A percentile compares a stretch with the other conserved stretches of the same genome.
These are phyloP conservation scores for Anoplius nigerrimus DNA, from an alignment of 2,888 invertebrate genomes.

Conservation along the genomic window DNA sequence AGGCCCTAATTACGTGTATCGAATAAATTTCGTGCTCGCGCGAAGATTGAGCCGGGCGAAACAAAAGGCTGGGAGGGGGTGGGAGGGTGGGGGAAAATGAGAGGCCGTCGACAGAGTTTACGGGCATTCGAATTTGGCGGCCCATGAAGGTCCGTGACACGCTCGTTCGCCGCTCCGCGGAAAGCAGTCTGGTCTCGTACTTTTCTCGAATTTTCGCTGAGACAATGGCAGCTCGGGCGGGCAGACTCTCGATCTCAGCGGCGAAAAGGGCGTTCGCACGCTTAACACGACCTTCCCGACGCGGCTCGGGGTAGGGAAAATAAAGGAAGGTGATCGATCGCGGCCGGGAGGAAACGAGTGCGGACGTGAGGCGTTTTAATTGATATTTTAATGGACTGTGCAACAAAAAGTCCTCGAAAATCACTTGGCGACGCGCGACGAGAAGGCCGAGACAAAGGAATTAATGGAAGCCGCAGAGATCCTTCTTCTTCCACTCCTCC, in stretches of 20 bases:
- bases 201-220: constrained; percentile 38
- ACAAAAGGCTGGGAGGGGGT: too few species aligned
- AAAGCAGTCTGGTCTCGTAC: neutral
- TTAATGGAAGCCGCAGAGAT: constrained; percentile 72
- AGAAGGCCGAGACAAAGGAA: constrained; percentile 70
- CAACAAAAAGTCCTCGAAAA: constrained; percentile 62
- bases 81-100: too few species aligned
- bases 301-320: constrained; percentile 43
- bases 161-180: neutral
- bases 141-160: neutral
- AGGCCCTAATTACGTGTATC: too few species aligned
- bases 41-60: too few species aligned
- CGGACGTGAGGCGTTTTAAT: constrained; percentile 57
- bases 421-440: constrained; percentile 60
- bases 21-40: too few species aligned
- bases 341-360: constrained; percentile 25
- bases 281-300: constrained; percentile 31
- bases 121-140: neutral
- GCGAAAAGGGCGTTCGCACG: constrained; percentile 42
- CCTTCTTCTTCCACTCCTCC: constrained; percentile 49
- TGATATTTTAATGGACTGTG: constrained; percentile 73
- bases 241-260: constrained; percentile 49
- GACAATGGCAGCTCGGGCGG: constrained; percentile 42
- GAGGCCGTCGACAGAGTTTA: too few species aligned
- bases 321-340: constrained; percentile 42